phyloP scores from a whole-genome alignment of 92 coral and sea anemone genomes.

The Zoanthus sansibaricus region DNA sequence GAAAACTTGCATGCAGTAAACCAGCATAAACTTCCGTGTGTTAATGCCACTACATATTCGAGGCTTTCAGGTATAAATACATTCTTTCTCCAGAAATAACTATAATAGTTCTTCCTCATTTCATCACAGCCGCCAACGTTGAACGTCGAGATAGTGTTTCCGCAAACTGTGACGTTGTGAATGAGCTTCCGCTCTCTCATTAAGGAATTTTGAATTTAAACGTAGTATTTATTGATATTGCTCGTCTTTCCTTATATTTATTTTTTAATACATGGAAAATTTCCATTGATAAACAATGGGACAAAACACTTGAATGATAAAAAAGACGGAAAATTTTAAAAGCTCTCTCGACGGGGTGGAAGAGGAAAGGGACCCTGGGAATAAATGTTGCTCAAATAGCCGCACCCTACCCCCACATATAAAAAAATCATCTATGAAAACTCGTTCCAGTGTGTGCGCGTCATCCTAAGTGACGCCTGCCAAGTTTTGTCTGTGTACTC shows the following conservation, averaged over 20 bases:
- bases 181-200: not conserved
- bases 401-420: not conserved
- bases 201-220: not conserved
- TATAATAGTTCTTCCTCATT: not conserved
- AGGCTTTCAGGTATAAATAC: not conserved
- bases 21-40: not conserved
- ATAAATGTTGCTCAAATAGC: not conserved
- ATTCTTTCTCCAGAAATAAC: not conserved
- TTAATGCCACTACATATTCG: not conserved
- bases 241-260: not conserved
- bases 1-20: not conserved
- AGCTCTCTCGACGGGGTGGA: no score
- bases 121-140: not conserved
- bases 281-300: not conserved
- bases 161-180: not conserved
- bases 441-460: conserved; percentile 13
- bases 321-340: no score
- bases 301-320: not conserved
- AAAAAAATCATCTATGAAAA: not conserved
- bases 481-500: not conserved
- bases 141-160: not conserved
- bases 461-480: not conserved
- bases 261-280: not conserved
- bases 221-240: not conserved
- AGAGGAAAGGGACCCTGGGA: no score